A percentile compares a stretch with the other conserved stretches of the same genome.
These are phyloP conservation scores for Maccullochella peelii DNA, from an alignment of 2,113 vertebrate species.

Conservation along the genomic window DNA sequence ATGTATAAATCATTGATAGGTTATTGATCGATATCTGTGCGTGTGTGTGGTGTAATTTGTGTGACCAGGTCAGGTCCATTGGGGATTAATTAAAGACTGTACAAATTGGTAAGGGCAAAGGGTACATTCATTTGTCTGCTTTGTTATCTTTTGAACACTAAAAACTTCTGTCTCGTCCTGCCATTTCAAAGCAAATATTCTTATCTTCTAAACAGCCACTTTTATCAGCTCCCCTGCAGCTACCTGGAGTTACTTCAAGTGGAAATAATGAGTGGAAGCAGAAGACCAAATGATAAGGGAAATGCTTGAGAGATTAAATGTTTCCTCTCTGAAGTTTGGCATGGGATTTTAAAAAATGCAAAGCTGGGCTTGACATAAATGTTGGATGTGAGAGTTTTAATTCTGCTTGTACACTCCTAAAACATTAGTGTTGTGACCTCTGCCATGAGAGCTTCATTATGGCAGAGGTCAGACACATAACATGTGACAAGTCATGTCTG, in stretches of 20 bases:
- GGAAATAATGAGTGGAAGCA: slow-evolving; percentile 4
- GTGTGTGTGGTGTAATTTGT: not conserved
- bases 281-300: not conserved
- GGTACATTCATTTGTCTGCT: not conserved
- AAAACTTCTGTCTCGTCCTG: not conserved
- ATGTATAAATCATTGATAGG: not conserved
- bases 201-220: not conserved
- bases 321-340: not conserved
- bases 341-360: slow-evolving; percentile 8
- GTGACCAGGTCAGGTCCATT: slow-evolving; percentile 7
- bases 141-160: not conserved
- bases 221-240: slow-evolving; percentile 4
- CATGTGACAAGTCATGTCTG: not conserved
- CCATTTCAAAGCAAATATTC: not conserved
- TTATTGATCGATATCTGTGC: not conserved
- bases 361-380: not conserved
- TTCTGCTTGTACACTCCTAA: not conserved
- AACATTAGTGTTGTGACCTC: not conserved
- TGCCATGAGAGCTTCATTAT: no score
- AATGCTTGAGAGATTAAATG: slow-evolving; percentile 7
- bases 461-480: slow-evolving; percentile 17
- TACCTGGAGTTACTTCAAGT: not conserved
- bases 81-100: not conserved
- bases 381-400: not conserved
- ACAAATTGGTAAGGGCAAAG: not conserved